These are phyloP conservation scores for Aspidiotus destructor DNA, from an alignment of 2,888 invertebrate genomes.

Conservation along the genomic window DNA sequence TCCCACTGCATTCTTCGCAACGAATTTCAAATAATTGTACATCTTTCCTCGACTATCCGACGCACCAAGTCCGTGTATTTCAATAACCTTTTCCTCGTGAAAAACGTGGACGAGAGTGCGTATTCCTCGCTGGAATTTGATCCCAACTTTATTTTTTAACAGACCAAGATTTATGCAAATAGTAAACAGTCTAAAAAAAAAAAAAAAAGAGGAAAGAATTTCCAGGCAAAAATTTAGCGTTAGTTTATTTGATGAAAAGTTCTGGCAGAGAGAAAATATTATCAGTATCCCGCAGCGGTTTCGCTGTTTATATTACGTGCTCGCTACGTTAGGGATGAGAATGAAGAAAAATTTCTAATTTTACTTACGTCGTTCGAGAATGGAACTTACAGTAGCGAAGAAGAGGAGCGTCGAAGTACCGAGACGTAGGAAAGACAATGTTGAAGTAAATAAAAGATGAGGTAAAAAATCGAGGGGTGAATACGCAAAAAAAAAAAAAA, in stretches of 20 bases:
- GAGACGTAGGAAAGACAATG: background rate
- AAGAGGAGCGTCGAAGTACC: background rate
- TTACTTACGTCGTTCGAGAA: background rate
- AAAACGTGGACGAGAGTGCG: background rate
- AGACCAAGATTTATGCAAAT: constrained; percentile 4
- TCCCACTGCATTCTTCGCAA: background rate
- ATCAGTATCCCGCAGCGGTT: constrained; percentile 1
- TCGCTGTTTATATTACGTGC: constrained; percentile 4
- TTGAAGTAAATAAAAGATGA: constrained; percentile 2
- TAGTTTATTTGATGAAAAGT: background rate
- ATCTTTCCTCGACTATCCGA: background rate
- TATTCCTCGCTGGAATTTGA: background rate
- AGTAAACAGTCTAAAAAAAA: background rate
- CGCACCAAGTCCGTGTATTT: background rate
- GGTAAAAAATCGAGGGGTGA: constrained; percentile 2
- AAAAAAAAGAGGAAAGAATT: background rate
- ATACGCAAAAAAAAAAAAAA: background rate
- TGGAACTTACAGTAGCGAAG: background rate
- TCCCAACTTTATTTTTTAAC: background rate
- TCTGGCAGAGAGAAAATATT: background rate
- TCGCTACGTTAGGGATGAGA: background rate
- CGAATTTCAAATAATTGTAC: background rate
- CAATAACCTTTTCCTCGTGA: background rate
- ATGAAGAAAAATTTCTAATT: constrained; percentile 1
- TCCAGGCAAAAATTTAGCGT: background rate